Evolutionary conservation across 2,113 vertebrate genomes (phyloP).

Genomic region (Nothoprocta perdicaria): DNA sequence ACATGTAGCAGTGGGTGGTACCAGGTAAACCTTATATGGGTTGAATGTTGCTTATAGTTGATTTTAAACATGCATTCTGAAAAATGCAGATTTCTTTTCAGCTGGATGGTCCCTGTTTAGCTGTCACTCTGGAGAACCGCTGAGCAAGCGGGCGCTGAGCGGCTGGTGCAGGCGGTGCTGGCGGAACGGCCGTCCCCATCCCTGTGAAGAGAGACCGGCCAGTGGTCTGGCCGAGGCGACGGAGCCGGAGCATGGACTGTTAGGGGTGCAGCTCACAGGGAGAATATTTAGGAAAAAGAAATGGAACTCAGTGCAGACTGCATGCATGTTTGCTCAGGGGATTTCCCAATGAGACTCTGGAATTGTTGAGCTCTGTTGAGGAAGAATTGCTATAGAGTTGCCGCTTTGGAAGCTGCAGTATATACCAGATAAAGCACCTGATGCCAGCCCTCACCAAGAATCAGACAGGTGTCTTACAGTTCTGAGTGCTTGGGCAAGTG

Average conservation of each 20-base stretch:
- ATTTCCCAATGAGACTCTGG: not conserved
- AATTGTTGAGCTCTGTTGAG: not conserved
- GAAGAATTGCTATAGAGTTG: not conserved
- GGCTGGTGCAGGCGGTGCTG: not conserved
- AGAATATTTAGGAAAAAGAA: not conserved
- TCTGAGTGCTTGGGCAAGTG: not conserved
- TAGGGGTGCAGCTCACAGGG: not conserved
- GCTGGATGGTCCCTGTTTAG: not conserved
- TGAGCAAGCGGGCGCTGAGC: not conserved
- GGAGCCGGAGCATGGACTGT: not conserved
- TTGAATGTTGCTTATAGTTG: not conserved
- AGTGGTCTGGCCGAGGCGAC: not conserved
- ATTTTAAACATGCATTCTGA: not conserved
- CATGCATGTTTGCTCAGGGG: not conserved
- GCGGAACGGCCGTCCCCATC: not conserved
- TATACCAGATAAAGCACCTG: not conserved
- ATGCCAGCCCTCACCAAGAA: not conserved
- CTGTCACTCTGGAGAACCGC: not conserved
- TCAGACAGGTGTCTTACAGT: not conserved
- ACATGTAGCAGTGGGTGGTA: not conserved
- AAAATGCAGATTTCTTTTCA: not conserved
- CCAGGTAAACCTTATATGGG: not conserved
- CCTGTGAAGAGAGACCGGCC: not conserved
- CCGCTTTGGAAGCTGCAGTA: not conserved
- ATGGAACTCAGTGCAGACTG: not conserved